Evolutionary conservation across 2,113 vertebrate genomes (phyloP).

Genomic region (Orycteropus afer): DNA sequence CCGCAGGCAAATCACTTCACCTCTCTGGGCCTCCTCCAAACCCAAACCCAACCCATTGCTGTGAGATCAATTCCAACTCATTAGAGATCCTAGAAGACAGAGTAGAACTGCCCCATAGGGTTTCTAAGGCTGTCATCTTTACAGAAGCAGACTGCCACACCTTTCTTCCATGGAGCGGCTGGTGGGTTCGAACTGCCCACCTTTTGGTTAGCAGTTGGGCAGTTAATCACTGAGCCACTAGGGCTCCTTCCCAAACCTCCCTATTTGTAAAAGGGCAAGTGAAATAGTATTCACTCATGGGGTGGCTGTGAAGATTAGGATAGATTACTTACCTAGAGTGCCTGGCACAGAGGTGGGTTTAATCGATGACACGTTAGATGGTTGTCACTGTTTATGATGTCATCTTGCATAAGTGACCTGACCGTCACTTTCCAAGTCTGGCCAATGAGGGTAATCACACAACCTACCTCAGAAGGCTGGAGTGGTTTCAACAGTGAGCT

Average conservation of each 20-base stretch:
- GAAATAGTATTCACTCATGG: neutral
- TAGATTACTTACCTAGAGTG: neutral
- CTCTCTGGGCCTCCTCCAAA: slow-evolving; percentile 34
- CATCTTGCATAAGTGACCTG: neutral
- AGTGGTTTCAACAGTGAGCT: neutral
- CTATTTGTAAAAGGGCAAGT: neutral
- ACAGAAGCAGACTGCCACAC: neutral
- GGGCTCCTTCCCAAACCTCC: slow-evolving; percentile 12
- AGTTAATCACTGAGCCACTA: neutral
- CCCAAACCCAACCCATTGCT: neutral
- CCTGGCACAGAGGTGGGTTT: neutral
- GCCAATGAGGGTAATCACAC: neutral
- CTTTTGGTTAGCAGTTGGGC: neutral
- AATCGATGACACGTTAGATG: fast-evolving
- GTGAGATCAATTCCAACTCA: neutral
- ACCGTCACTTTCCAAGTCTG: neutral
- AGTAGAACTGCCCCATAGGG: neutral
- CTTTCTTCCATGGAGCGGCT: neutral
- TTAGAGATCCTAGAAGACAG: neutral
- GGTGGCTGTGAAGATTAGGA: neutral
- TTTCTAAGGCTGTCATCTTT: neutral
- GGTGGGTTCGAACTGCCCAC: neutral
- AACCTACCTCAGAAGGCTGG: neutral
- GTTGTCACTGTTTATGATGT: neutral
- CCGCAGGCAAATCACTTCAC: neutral